A percentile compares a stretch with the other conserved stretches of the same genome.
Evolutionary conservation across 2,888 invertebrate genomes (phyloP).

Genomic region (Diaphora mendica): DNA sequence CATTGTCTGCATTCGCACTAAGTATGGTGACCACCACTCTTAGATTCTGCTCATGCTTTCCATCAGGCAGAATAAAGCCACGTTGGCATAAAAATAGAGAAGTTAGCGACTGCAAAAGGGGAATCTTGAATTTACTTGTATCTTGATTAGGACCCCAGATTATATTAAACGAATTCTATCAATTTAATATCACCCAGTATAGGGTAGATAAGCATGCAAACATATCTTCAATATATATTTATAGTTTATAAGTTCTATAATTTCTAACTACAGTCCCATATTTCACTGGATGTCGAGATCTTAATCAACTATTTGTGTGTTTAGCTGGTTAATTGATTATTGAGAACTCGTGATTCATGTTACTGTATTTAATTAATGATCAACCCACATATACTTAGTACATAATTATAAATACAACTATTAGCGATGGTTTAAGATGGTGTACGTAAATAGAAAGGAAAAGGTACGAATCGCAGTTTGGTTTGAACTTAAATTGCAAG

Average conservation of each 20-base stretch:
- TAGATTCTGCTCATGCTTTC: no score
- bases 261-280: not conserved
- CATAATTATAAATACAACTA: not conserved
- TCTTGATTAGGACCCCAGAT: not conserved
- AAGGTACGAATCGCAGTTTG: not conserved
- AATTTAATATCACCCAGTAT: not conserved
- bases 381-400: not conserved
- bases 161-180: not conserved
- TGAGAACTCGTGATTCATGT: not conserved
- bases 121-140: no score
- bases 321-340: not conserved
- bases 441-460: not conserved
- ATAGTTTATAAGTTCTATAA: constrained; percentile 1
- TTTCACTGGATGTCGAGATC: not conserved
- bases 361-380: not conserved
- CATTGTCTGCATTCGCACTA: no score
- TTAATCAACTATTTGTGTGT: constrained; percentile 1
- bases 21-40: no score
- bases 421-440: not conserved
- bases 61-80: no score
- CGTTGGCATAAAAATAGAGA: no score
- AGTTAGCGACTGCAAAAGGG: no score
- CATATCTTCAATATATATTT: constrained; percentile 1
- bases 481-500: no score
- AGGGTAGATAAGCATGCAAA: not conserved